These are phyloP conservation scores for Drosophila quinaria DNA, from an alignment of 2,888 invertebrate genomes.

Conservation along the genomic window DNA sequence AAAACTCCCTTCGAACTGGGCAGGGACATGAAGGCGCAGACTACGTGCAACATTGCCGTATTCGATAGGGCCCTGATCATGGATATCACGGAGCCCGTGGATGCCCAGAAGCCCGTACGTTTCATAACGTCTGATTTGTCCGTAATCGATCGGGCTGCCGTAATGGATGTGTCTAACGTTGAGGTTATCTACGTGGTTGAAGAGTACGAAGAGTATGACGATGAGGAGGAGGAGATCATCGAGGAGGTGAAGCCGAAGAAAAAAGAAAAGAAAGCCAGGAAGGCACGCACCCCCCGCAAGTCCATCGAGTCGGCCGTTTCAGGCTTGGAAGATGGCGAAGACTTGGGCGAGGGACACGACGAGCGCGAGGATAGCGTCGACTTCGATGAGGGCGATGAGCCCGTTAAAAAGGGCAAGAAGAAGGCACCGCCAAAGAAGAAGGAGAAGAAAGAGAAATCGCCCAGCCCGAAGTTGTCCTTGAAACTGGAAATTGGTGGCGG, in stretches of 20 bases:
- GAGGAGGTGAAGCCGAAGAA: conserved; percentile 82
- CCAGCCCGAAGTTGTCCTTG: conserved; percentile 83
- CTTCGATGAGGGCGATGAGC: conserved; percentile 78
- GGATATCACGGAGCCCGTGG: conserved; percentile 85
- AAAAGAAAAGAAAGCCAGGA: conserved; percentile 82
- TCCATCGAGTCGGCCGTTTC: conserved; percentile 78
- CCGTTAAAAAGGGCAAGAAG: conserved; percentile 82
- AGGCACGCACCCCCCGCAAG: conserved; percentile 73
- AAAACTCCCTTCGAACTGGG: conserved; percentile 86
- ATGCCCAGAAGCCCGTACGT: conserved; percentile 84
- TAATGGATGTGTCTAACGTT: conserved; percentile 86
- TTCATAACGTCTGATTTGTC: conserved; percentile 86
- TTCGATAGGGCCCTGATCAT: conserved; percentile 85
- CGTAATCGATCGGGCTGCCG: conserved; percentile 86
- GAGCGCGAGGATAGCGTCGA: conserved; percentile 83
- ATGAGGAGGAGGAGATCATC: conserved; percentile 81
- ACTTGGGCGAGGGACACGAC: conserved; percentile 59
- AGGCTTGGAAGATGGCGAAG: conserved; percentile 48
- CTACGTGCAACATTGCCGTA: conserved; percentile 85
- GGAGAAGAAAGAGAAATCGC: conserved; percentile 84
- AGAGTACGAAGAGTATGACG: conserved; percentile 84
- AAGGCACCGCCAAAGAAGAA: conserved; percentile 83
- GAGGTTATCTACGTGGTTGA: conserved; percentile 86
- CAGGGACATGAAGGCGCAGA: conserved; percentile 82
- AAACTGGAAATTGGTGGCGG: conserved; percentile 85